A percentile compares a stretch with the other conserved stretches of the same genome.
Conservation (phyloP, 2,888 invertebrate genomes). For the Caenorhabditis panamensis region DNA sequence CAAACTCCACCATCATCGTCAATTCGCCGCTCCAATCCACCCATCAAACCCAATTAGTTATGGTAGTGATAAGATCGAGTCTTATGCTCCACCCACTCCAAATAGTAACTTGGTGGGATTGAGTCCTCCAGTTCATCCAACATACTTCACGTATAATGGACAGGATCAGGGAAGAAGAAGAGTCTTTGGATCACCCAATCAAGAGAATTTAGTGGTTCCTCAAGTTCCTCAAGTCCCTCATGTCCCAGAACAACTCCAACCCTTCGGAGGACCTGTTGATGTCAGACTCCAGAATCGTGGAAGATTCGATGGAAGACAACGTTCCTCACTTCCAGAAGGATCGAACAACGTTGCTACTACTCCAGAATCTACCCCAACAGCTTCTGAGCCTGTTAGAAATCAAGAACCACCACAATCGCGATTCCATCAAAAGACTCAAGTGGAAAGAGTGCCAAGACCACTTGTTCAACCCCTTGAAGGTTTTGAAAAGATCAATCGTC, state of each 20-base stretch:
- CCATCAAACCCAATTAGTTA: constrained; percentile 22
- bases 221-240: constrained; percentile 10
- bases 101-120: constrained; percentile 63
- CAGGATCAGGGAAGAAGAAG: constrained; percentile 63
- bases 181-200: constrained; percentile 52
- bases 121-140: constrained; percentile 69
- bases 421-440: constrained; percentile 38
- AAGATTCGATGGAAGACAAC: constrained; percentile 35
- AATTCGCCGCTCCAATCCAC: constrained; percentile 32
- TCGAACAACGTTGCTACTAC: neutral
- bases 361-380: neutral
- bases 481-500: neutral
- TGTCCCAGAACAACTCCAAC: constrained; percentile 17
- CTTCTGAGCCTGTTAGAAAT: neutral
- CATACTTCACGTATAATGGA: constrained; percentile 70
- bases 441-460: neutral
- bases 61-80: constrained; percentile 53
- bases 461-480: neutral
- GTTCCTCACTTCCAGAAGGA: constrained; percentile 11
- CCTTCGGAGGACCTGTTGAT: neutral
- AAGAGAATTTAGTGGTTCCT: constrained; percentile 25
- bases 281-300: neutral
- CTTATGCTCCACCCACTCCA: constrained; percentile 54
- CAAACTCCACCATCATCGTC: constrained; percentile 38
- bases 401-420: constrained; percentile 29